Evolutionary conservation across 2,113 vertebrate genomes (phyloP), one percentile per base, ranked within the genome.

Genomic region (Petromus typicus): DNA sequence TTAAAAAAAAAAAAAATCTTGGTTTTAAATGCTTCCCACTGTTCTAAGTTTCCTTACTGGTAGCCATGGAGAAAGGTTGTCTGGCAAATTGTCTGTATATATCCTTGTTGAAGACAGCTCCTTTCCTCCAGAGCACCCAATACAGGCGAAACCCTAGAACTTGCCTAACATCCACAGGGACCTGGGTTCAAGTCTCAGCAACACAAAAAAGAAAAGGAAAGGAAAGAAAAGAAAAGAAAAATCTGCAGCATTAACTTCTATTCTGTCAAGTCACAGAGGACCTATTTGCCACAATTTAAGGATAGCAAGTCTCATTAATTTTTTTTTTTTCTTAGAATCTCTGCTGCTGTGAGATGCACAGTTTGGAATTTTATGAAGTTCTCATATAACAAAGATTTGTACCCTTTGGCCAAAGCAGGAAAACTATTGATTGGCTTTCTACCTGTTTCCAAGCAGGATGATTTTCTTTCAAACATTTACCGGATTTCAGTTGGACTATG

Each of bases 351-450:
- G 20, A 32, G 83, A 83, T 7, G 5, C 4, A 23, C 63, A 59
- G 45, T 91, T 96, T 91, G 48, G 86, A 90, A 71, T 86, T 85
- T 37, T 82, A 88, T 59, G 57, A 85, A 86, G 59, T 89, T 91
- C 45, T 59, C n/a, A 82, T 45, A 76, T 86, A 89, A 56, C 30
- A 34, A 43, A 66, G 32, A 25, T 80, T 54, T 79, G 51, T 0
- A 63, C 30, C 57, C 12, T 83, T 78, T 86, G 57, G 73, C 11
- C 22, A 56, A 71, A 82, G 18, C 6, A 43, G 51, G 61, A 37
- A 43, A 37, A 40, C 7, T 73, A 66, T 34, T 7, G 14, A 87
- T 30, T 20, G 69, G 20, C 82, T 88, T 83, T 66, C 86, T 85
- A 8, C 37, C 0, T 25, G 27, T 86, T 91, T 95, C 87, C 85